These are phyloP conservation scores for Xenentodon cancila DNA, from an alignment of 2,797 vertebrate species.

Conservation along the genomic window DNA sequence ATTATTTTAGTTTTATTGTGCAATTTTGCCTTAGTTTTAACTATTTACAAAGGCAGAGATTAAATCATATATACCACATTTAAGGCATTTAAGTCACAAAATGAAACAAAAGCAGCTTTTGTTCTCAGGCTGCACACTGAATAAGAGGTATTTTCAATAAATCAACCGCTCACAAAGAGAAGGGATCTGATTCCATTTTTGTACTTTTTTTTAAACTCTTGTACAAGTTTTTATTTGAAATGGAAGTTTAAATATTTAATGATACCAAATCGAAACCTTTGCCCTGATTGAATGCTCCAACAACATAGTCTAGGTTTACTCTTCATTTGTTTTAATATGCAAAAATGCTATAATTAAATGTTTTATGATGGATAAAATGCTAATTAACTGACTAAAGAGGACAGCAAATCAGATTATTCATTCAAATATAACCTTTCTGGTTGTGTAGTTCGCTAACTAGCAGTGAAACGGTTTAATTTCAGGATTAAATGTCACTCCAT, in stretches of 20 bases:
- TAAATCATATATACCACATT: no score
- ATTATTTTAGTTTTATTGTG: no score
- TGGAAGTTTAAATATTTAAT: constrained; percentile 1
- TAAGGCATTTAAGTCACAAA: constrained; percentile 21
- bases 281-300: not conserved
- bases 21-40: no score
- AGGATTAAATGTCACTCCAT: constrained; percentile 15
- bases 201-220: not conserved
- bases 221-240: constrained; percentile 6
- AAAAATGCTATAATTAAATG: not conserved
- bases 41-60: no score
- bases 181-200: not conserved
- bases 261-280: not conserved
- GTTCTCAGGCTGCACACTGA: constrained; percentile 1
- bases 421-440: not conserved
- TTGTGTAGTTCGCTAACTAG: constrained; percentile 1
- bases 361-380: not conserved
- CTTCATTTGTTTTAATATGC: not conserved
- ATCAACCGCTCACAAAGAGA: constrained; percentile 5
- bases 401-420: constrained; percentile 5
- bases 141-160: constrained; percentile 2
- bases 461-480: constrained; percentile 3
- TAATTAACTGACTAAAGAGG: not conserved
- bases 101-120: constrained; percentile 20
- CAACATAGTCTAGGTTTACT: not conserved